Evolutionary conservation across 2,888 invertebrate species (phyloP).

Genomic region (Agonopterix subpropinquella): DNA sequence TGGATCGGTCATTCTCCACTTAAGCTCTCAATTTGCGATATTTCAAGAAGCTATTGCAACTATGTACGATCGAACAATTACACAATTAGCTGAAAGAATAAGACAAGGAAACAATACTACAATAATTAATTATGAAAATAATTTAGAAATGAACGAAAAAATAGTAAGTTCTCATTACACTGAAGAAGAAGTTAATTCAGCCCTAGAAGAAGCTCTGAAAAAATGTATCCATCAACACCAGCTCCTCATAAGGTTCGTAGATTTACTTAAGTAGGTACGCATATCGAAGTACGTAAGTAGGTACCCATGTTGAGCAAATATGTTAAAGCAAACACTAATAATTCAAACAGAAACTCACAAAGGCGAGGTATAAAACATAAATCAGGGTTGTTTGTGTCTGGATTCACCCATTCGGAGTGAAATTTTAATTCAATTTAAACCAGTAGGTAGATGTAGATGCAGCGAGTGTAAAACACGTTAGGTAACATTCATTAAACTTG

Average conservation of each 20-base stretch:
- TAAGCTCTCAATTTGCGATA: constrained; percentile 58
- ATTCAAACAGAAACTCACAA: constrained; percentile 4
- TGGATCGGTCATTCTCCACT: constrained; percentile 58
- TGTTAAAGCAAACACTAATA: not conserved
- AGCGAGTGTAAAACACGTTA: no score
- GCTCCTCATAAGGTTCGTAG: constrained; percentile 48
- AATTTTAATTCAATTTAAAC: constrained; percentile 24
- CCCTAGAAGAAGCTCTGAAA: constrained; percentile 39
- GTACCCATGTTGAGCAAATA: no score
- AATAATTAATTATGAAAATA: constrained; percentile 9
- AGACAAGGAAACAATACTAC: constrained; percentile 12
- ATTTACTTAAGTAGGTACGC: no score
- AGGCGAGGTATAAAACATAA: constrained; percentile 10
- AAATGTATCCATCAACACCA: constrained; percentile 62
- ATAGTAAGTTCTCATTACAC: constrained; percentile 35
- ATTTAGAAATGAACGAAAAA: constrained; percentile 29
- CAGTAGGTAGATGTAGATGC: not conserved
- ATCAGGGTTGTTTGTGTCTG: constrained; percentile 22
- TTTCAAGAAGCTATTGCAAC: constrained; percentile 54
- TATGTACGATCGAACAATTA: constrained; percentile 52
- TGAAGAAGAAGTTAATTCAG: constrained; percentile 42
- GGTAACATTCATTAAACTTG: no score
- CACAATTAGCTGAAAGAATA: constrained; percentile 26
- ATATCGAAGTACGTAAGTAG: no score
- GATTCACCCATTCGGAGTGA: constrained; percentile 17